A percentile compares a stretch with the other conserved stretches of the same genome.
phyloP scores from a whole-genome alignment of 2,113 vertebrate genomes.

The Thinocorus orbignyianus region DNA sequence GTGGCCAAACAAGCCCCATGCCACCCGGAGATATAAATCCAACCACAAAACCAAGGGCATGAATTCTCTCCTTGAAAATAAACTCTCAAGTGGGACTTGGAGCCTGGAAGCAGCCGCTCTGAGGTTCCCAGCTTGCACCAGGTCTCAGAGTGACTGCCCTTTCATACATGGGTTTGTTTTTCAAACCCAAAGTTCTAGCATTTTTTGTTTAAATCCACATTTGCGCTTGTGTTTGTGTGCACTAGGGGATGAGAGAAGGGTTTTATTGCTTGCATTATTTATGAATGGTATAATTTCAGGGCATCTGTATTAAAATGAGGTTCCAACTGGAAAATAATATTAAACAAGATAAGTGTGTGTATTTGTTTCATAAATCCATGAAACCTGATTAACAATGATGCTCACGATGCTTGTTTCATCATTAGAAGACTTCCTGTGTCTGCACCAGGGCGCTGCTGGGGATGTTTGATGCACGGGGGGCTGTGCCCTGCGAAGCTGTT shows the following conservation, averaged over 20 bases:
- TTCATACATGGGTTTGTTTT: background rate
- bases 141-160: background rate
- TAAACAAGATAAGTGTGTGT: constrained; percentile 17
- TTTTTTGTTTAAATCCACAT: constrained; percentile 11
- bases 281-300: constrained; percentile 47
- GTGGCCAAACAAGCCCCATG: background rate
- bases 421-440: background rate
- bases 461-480: background rate
- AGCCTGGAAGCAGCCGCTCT: background rate
- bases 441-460: background rate
- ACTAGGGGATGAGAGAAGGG: background rate
- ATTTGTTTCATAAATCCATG: constrained; percentile 37
- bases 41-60: background rate
- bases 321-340: constrained; percentile 58
- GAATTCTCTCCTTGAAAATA: background rate
- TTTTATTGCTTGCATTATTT: constrained; percentile 70
- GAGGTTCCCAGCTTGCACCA: background rate
- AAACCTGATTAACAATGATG: constrained; percentile 36
- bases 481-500: background rate
- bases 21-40: rapidly evolving
- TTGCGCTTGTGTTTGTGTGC: background rate
- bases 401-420: background rate
- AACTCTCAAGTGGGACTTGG: background rate
- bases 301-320: constrained; percentile 36
- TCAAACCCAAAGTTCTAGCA: background rate